Evolutionary conservation across 2,888 invertebrate species (phyloP), one percentile per base, ranked within the genome.

Genomic region (Eupeodes latifasciatus): DNA sequence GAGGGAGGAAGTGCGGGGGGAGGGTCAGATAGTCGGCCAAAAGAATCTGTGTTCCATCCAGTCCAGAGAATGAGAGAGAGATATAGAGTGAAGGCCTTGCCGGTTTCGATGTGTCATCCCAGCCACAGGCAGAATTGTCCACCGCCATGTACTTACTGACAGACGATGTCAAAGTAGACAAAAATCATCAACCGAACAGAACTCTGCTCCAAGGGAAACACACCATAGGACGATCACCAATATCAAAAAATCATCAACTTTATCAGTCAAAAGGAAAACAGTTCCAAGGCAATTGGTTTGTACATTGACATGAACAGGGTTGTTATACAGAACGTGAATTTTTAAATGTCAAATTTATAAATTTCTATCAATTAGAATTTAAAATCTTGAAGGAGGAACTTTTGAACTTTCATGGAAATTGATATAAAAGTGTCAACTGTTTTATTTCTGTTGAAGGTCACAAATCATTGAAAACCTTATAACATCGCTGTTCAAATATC

Each of bases 121-220:
- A 62, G 82, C 85, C 80, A 44, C 44, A 77, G 64, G 84, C 76
- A 67, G 80, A 76, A 77, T 88, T 84, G 77, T 84, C 77, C 87
- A 77, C 81, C 66, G 67, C 77, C 76, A 88, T 88, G 84, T 85
- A 67, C 69, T 53, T 78, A 78, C 75, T 88, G 88, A 88, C 85
- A 88, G 88, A 85, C 85, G 85, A 88, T 85, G 85, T 88, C 88
- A 88, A 88, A 88, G 88, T 85, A 88, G 88, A 71, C 88, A 88
- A 88, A 86, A 85, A 78, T 88, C 81, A 67, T 67, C 64, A 69
- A 71, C 71, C 47, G 71, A n/a, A 34, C 59, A 59, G 59, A 59
- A 57, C 12, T 9, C 9, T 55, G 71, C 71, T 51, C 36, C n/a
- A 11, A 71, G 49, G 69, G 72, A 64, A 66, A 44, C 40, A 40